A percentile compares a stretch with the other conserved stretches of the same genome.
Evolutionary conservation across 2,797 vertebrate species (phyloP).

Genomic region (Spea hammondii): DNA sequence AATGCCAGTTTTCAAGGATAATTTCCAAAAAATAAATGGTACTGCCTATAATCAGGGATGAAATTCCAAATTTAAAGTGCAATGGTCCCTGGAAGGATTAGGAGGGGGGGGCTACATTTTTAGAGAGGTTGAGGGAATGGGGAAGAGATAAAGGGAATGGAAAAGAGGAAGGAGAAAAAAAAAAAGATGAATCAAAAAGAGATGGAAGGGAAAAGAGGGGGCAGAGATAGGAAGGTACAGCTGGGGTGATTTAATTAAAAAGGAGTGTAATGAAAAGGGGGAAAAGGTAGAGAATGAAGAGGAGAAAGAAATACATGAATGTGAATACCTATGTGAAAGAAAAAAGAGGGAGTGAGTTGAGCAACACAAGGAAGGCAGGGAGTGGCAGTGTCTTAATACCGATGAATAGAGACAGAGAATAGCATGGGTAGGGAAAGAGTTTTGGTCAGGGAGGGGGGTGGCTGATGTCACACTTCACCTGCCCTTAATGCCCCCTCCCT

Average conservation of each 20-base stretch:
- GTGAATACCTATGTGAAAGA: background rate
- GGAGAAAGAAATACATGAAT: background rate
- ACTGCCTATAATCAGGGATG: too few species aligned
- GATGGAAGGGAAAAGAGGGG: background rate
- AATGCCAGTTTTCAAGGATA: too few species aligned
- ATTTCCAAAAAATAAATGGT: too few species aligned
- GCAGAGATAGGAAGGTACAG: background rate
- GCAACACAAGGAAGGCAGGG: background rate
- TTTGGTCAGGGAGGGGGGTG: background rate
- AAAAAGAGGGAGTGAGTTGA: background rate
- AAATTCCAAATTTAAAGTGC: too few species aligned
- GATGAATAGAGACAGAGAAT: too few species aligned
- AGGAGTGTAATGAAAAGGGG: background rate
- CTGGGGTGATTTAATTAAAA: background rate
- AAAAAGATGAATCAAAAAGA: background rate
- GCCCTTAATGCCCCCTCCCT: background rate
- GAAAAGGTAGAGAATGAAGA: background rate
- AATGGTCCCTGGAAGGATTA: too few species aligned
- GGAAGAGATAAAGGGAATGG: background rate
- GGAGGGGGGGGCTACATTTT: too few species aligned
- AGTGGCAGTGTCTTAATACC: too few species aligned
- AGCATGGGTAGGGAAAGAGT: background rate
- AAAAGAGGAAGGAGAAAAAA: background rate
- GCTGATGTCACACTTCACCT: conserved; percentile 7
- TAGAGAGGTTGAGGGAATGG: background rate